These are phyloP conservation scores for Strix uralensis DNA, from an alignment of 2,113 vertebrate genomes.

Conservation along the genomic window DNA sequence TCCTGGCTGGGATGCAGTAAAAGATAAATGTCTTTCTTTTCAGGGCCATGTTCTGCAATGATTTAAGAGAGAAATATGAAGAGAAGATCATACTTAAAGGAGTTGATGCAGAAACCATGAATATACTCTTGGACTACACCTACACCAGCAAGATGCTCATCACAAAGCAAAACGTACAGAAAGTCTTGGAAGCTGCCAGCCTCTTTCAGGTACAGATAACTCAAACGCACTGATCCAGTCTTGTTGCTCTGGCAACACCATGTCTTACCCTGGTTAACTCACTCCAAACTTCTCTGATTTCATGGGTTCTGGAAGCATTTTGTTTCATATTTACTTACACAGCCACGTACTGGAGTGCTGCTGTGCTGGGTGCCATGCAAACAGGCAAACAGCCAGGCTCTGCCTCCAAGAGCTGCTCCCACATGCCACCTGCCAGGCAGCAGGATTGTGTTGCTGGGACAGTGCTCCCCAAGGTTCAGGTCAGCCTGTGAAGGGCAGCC, in stretches of 20 bases:
- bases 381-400: neutral
- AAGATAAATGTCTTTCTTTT: conserved; percentile 39
- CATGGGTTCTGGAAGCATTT: neutral
- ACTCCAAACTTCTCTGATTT: neutral
- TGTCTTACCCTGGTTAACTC: neutral
- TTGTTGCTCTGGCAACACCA: neutral
- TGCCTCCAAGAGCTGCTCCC: neutral
- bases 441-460: neutral
- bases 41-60: conserved; percentile 98
- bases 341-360: neutral
- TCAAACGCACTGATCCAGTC: neutral
- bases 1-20: neutral
- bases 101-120: conserved; percentile 89
- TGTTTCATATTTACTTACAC: neutral
- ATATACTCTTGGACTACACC: conserved; percentile 89
- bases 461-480: neutral
- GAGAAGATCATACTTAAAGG: conserved; percentile 90
- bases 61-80: conserved; percentile 92
- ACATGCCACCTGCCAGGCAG: neutral
- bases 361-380: neutral
- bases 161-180: conserved; percentile 91
- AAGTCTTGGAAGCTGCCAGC: conserved; percentile 89
- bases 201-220: conserved; percentile 89
- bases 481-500: neutral
- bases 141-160: conserved; percentile 92